These are phyloP conservation scores for Drosophila funebris DNA, from an alignment of 1,140 invertebrate species.

Conservation along the genomic window DNA sequence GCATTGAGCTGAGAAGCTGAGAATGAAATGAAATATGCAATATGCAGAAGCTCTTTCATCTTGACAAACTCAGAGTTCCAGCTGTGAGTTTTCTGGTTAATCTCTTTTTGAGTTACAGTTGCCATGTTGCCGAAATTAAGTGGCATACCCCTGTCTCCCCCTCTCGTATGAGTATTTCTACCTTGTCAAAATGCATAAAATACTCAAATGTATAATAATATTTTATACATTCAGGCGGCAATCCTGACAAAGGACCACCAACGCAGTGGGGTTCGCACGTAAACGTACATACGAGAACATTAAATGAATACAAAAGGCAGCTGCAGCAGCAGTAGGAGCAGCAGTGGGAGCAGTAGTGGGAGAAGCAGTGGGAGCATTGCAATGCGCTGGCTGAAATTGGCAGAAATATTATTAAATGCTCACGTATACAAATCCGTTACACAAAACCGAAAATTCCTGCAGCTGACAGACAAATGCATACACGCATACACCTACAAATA, in stretches of 20 bases:
- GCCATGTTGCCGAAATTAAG: conserved; percentile 31
- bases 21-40: background rate
- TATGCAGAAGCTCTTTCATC: background rate
- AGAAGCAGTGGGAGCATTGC: conserved; percentile 12
- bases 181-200: conserved; percentile 34
- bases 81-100: conserved; percentile 11
- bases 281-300: conserved; percentile 26
- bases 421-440: conserved; percentile 80
- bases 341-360: background rate
- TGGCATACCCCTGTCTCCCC: background rate
- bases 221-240: conserved; percentile 27
- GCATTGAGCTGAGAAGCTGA: background rate
- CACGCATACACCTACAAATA: conserved; percentile 12
- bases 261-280: conserved; percentile 35
- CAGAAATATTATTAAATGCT: conserved; percentile 81
- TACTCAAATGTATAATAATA: conserved; percentile 25
- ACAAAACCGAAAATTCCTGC: conserved; percentile 79
- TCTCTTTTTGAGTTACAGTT: conserved; percentile 15
- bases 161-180: background rate
- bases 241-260: conserved; percentile 28
- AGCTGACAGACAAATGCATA: conserved; percentile 57
- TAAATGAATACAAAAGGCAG: conserved; percentile 66
- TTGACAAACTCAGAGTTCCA: conserved; percentile 1
- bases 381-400: conserved; percentile 60
- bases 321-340: background rate